Evolutionary conservation across 2,113 vertebrate species (phyloP), one percentile per base, ranked within the genome.

Genomic region (Asarcornis scutulata): DNA sequence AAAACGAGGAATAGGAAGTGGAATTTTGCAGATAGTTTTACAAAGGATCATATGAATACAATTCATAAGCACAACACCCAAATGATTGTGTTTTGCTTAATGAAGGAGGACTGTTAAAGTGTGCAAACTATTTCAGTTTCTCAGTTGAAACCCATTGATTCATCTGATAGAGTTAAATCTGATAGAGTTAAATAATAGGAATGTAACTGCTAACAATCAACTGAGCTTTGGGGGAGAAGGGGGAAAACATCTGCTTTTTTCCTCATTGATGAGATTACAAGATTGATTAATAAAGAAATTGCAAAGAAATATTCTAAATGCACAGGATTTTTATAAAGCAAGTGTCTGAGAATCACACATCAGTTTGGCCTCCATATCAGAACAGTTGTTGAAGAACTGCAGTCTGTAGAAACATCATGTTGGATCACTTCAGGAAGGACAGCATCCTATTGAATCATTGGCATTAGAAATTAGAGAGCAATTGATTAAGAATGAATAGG

Each of bases 31-130:
- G 6, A 17, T 40, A 63, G 12, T 56, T 91, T 75, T 75, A 62
- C 1, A 20, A 44, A 68, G 31, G 23, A 48, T 36, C 0, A 0
- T 1, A 21, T 63, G 16, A 78, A n/a, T 63, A 53, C 2, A 46
- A 32, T 31, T 29, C n/a, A n/a, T 53, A 80, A 73, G 15, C 8
- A 71, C 26, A 5, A 1, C 2, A 8, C 6, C 40, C 22, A 67
- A 20, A 48, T 74, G n/a, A 71, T 27, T 50, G 7, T 18, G 9
- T 38, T 83, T 91, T 69, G 2, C 16, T 88, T 77, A 84, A 86
- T 13, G 17, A 60, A 9, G 15, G 79, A 88, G 12, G 40, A 40
- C 11, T 21, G 6, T 38, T 52, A 83, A 74, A 86, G 29, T 6
- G 4, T 32, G 56, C 80, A 71, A 83, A 23, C 8, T 56, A 60